These are phyloP conservation scores for Lithophane ornitopus DNA, from an alignment of 2,888 invertebrate genomes.

Conservation along the genomic window DNA sequence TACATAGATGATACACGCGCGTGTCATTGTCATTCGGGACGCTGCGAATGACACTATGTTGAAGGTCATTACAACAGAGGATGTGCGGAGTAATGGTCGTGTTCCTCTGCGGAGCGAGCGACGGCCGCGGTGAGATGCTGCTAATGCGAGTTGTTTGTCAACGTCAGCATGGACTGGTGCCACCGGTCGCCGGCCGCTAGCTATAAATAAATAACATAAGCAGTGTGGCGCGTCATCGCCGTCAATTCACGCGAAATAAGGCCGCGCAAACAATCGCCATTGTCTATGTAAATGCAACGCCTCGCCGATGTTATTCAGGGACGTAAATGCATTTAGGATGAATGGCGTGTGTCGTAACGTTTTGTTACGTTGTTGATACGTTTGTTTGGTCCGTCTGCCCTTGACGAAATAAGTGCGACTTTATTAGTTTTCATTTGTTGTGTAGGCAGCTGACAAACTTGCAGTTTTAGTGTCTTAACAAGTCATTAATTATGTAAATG, in stretches of 20 bases:
- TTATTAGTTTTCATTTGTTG: constrained; percentile 35
- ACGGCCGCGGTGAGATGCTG: constrained; percentile 67
- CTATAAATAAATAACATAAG: constrained; percentile 84
- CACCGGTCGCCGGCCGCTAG: constrained; percentile 73
- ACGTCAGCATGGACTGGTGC: constrained; percentile 77
- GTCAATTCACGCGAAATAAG: constrained; percentile 72
- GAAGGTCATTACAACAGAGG: constrained; percentile 76
- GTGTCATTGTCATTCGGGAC: constrained; percentile 68
- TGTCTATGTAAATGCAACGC: constrained; percentile 76
- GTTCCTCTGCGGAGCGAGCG: constrained; percentile 73
- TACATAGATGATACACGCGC: constrained; percentile 53
- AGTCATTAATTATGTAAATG: neutral
- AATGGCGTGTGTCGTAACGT: constrained; percentile 71
- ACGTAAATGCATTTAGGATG: constrained; percentile 73
- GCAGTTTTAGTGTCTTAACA: constrained; percentile 1
- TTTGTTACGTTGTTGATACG: constrained; percentile 59
- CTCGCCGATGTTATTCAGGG: constrained; percentile 70
- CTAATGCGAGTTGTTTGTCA: constrained; percentile 86
- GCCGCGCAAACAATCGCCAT: constrained; percentile 74
- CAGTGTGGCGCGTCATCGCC: constrained; percentile 72
- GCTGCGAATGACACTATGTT: constrained; percentile 67
- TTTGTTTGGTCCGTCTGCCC: constrained; percentile 30
- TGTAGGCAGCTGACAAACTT: constrained; percentile 5
- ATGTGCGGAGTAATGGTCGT: constrained; percentile 76
- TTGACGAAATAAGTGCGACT: constrained; percentile 26